A percentile compares a stretch with the other conserved stretches of the same genome.
phyloP scores from a whole-genome alignment of 2,113 vertebrate species.

The Dermatemys mawii region DNA sequence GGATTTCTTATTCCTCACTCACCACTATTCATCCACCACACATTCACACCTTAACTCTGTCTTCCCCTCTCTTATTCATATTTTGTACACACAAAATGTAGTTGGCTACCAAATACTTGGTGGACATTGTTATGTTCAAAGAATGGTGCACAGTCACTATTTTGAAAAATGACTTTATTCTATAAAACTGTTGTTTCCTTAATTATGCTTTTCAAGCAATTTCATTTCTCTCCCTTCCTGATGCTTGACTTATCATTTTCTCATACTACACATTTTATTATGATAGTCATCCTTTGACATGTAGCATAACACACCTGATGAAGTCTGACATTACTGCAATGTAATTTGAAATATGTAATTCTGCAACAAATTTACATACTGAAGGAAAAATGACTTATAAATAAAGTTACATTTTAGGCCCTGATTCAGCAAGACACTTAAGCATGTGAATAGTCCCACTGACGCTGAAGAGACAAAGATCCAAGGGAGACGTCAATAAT shows the following conservation, averaged over 20 bases:
- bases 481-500: not conserved
- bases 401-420: not conserved
- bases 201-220: not conserved
- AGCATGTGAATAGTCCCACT: not conserved
- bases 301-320: not conserved
- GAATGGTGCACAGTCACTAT: not conserved
- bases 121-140: constrained; percentile 25
- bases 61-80: constrained; percentile 42
- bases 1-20: constrained; percentile 36
- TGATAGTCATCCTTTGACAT: not conserved
- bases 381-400: not conserved
- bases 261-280: not conserved
- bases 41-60: constrained; percentile 57
- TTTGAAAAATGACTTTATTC: not conserved
- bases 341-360: not conserved
- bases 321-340: not conserved
- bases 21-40: constrained; percentile 45
- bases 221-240: not conserved
- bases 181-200: not conserved
- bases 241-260: not conserved
- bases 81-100: constrained; percentile 32
- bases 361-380: not conserved
- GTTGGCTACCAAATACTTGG: constrained; percentile 15
- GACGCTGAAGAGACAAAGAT: not conserved
- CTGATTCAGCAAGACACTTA: not conserved